phyloP scores from a whole-genome alignment of 2,113 vertebrate genomes.

The Origma solitaria region DNA sequence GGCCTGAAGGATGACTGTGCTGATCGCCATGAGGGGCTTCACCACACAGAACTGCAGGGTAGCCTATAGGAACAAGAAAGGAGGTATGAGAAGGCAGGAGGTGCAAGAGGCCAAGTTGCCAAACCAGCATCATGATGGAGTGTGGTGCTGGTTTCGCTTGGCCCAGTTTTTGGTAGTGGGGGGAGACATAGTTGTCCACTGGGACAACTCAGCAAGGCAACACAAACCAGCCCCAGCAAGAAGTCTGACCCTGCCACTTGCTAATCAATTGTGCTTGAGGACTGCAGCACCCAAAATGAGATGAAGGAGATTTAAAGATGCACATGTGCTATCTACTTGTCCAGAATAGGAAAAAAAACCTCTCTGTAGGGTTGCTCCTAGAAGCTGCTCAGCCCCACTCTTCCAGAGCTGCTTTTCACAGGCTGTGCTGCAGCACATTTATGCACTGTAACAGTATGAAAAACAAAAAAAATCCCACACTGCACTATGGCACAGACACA shows the following conservation, averaged over 20 bases:
- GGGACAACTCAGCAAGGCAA: not conserved
- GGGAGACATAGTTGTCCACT: not conserved
- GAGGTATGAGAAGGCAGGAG: not conserved
- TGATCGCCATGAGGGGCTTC: slow-evolving; percentile 92
- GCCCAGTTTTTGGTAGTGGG: no score
- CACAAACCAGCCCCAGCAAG: not conserved
- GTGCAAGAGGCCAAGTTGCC: not conserved
- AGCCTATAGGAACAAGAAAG: slow-evolving; percentile 70
- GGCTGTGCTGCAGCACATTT: not conserved
- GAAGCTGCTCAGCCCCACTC: not conserved
- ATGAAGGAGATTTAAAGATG: not conserved
- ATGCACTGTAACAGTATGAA: not conserved
- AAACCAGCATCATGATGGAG: not conserved
- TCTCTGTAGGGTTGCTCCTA: not conserved
- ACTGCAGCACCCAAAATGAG: not conserved
- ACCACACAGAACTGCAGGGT: slow-evolving; percentile 96
- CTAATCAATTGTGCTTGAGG: not conserved
- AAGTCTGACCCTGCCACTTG: not conserved
- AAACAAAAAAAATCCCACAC: not conserved
- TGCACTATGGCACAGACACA: not conserved
- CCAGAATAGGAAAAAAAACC: not conserved
- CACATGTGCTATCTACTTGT: not conserved
- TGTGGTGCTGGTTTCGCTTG: no score
- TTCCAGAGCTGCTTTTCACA: not conserved
- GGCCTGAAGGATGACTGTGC: slow-evolving; percentile 91